Base-by-base conservation (phyloP, 2,888 invertebrate genomes). In the Oxyteleia sp. region DNA sequence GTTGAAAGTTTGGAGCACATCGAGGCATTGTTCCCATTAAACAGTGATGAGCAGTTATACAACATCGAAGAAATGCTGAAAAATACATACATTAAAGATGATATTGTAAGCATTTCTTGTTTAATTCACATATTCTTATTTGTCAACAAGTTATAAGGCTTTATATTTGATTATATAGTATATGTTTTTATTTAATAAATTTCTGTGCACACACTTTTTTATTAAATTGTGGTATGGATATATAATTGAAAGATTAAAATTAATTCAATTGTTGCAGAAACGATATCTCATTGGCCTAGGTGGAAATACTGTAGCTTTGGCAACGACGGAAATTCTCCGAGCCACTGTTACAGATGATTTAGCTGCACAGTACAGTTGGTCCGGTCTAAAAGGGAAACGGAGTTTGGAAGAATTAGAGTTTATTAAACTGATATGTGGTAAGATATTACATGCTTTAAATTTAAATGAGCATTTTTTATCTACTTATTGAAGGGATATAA, bases 21-120 rank as follows among this genome's bases (percentile, higher is more conserved):
- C 38, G 82, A 83, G 16, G 66, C 72, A 29, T 10, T 83, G 8
- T 82, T 82, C 47, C 82, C 82, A 29, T 23, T 82, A 4, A 53
- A 74, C n/a, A 74, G 3, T 7, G 79, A 83, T 20, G 79, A 83
- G 51, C 79, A 79, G 45, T 29, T 83, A 15, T 59, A 74, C 10
- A 72, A 76, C 20, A 47, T 83, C 3, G 83, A 83, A 38, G 83
- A 83, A 20, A 71, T 78, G 83, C 61, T 83, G 1, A 83, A 83
- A 69, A 78, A 79, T 5, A 41, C 83, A 0, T 78, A 79, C 32
- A 78, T 83, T 13, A 83, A 83, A 35, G 78, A 79, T 13, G 78
- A 83, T 20, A 78, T 79, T 63, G 83, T 83, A 79, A 83, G 78
- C n/a, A n/a, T n/a, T n/a, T n/a, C n/a, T n/a, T n/a, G n/a, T n/a